Evolutionary conservation across 1,140 invertebrate genomes (phyloP), one percentile per base, ranked within the genome.

Genomic region (Trichoplusia ni): DNA sequence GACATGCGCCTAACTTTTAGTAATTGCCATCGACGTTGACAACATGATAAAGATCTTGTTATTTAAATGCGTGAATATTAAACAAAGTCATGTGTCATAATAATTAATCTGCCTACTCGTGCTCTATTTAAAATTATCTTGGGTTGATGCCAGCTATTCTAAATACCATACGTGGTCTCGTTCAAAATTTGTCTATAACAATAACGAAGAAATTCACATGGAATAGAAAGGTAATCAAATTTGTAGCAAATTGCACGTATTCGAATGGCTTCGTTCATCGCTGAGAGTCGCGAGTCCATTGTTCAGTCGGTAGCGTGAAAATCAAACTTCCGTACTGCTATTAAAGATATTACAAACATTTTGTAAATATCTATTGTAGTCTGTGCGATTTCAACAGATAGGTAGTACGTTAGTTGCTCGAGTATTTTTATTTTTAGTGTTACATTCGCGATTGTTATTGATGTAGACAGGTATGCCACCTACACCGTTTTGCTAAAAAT

Each of bases 41-140:
- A 70, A 66, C 49, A 53, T 69, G 73, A 76, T 75, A 70, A 73
- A 67, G 69, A 76, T 78, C 73, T 64, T 58, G 64, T 40, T 64
- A 66, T 69, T 74, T 77, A 73, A 76, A 73, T 66, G 64, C 61
- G 62, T 71, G 67, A 71, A 70, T 69, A 74, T 74, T 69, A 70
- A 74, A 81, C 71, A 78, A 75, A 82, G 71, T 79, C 76, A 72
- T 77, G 68, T 75, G 75, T 81, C 75, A 79, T 77, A 78, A 81
- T 80, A 79, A 82, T 77, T 81, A 80, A 84, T 81, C 72, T 81
- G 75, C 75, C 73, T 80, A 75, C 78, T 75, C 71, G 64, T 71
- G 72, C 64, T 82, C 76, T 79, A 79, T 81, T 82, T 82, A 81
- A 78, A 75, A 72, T 65, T 56, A 69, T 73, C 64, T 84, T 84